phyloP scores from a whole-genome alignment of 2,888 invertebrate genomes.

The Oscheius onirici region DNA sequence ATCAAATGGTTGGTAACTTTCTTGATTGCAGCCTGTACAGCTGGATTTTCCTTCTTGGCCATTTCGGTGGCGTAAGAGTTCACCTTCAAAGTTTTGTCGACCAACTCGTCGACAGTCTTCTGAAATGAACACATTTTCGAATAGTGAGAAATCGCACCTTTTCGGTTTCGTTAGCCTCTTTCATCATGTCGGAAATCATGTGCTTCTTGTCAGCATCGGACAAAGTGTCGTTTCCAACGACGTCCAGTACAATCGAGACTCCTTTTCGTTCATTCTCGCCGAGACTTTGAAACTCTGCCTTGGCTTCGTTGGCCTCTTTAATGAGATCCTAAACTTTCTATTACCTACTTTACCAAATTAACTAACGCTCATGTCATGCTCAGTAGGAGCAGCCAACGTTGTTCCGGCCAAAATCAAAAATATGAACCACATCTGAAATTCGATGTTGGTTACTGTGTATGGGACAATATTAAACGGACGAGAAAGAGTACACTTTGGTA shows the following conservation, averaged over 20 bases:
- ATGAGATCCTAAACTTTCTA: conserved; percentile 5
- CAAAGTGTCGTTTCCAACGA: neutral
- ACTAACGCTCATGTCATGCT: neutral
- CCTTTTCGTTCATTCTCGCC: neutral
- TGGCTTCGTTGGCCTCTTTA: conserved; percentile 20
- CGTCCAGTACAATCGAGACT: neutral
- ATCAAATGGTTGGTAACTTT: neutral
- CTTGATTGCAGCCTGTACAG: neutral
- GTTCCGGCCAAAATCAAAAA: neutral
- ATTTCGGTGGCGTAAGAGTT: neutral
- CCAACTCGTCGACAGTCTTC: conserved; percentile 1
- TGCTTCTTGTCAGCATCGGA: conserved; percentile 10
- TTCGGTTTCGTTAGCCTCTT: neutral
- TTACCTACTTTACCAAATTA: neutral
- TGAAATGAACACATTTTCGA: neutral
- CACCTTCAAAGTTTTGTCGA: neutral
- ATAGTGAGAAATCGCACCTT: neutral
- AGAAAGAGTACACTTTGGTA: neutral
- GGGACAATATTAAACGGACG: neutral
- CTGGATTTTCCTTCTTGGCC: conserved; percentile 11
- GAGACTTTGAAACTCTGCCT: neutral
- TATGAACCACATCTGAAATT: conserved; percentile 16
- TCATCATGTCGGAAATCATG: neutral
- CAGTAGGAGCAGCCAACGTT: neutral
- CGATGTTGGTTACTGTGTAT: neutral